Conservation (phyloP, 2,113 vertebrate genomes). For the Camelus dromedarius region DNA sequence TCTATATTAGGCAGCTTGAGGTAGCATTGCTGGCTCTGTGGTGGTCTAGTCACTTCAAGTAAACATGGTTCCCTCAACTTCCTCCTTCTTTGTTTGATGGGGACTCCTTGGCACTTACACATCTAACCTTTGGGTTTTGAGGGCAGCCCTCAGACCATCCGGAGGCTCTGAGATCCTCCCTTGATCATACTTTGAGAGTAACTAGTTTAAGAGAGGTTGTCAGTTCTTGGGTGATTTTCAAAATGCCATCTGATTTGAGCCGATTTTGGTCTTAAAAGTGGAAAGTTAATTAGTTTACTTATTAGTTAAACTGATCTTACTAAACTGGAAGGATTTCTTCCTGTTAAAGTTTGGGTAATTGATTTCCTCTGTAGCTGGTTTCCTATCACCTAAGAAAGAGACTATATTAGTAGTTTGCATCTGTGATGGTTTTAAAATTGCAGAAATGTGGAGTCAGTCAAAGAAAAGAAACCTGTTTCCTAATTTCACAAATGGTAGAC, state of each 20-base stretch:
- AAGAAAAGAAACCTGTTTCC: conserved; percentile 7
- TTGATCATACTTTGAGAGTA: neutral
- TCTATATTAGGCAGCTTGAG: neutral
- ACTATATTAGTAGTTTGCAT: neutral
- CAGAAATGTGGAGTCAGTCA: neutral
- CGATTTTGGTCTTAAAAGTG: conserved; percentile 38
- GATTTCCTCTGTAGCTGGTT: neutral
- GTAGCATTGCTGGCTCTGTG: neutral
- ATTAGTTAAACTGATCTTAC: neutral
- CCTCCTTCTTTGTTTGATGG: neutral
- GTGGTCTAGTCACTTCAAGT: neutral
- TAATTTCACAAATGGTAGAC: neutral
- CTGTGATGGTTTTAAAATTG: neutral
- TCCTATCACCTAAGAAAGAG: neutral
- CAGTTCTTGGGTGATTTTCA: conserved; percentile 51
- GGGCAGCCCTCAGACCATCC: neutral
- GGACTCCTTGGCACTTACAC: neutral
- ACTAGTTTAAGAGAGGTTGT: conserved; percentile 60
- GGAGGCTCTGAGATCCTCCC: conserved; percentile 15
- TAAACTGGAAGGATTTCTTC: conserved; percentile 24
- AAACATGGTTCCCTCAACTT: neutral
- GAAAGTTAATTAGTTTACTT: conserved; percentile 55
- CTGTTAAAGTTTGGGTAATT: conserved; percentile 27
- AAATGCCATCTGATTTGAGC: conserved; percentile 27
- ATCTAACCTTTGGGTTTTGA: neutral